Conservation (phyloP, 2,888 invertebrate genomes). For the Macrosoma leucophasiata region DNA sequence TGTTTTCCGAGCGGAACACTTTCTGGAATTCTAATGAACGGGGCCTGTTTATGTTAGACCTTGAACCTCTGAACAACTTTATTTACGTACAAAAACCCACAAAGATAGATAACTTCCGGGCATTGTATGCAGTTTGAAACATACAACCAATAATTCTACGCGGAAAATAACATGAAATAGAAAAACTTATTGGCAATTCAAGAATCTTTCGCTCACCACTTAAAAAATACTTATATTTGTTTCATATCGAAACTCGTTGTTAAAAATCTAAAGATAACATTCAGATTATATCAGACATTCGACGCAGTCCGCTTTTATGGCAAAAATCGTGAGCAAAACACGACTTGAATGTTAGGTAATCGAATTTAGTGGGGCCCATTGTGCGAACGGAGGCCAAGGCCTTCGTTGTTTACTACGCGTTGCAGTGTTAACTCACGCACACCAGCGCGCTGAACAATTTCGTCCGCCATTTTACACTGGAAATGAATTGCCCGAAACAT, state of each 20-base stretch:
- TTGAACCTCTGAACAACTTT: slow-evolving; percentile 19
- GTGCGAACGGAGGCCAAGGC: slow-evolving; percentile 66
- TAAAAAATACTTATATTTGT: too few relatives aligned
- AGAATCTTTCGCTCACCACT: too few relatives aligned
- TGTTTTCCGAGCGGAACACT: slow-evolving; percentile 30
- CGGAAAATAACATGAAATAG: background rate
- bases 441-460: too few relatives aligned
- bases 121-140: slow-evolving; percentile 22
- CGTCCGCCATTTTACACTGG: too few relatives aligned
- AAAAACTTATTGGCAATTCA: too few relatives aligned
- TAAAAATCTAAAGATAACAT: too few relatives aligned
- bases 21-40: slow-evolving; percentile 32
- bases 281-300: too few relatives aligned
- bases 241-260: too few relatives aligned
- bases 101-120: slow-evolving; percentile 24
- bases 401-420: slow-evolving; percentile 63
- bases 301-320: too few relatives aligned
- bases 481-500: too few relatives aligned
- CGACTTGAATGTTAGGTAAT: slow-evolving; percentile 54
- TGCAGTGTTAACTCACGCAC: too few relatives aligned
- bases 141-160: too few relatives aligned
- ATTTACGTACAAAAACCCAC: slow-evolving; percentile 15
- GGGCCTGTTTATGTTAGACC: slow-evolving; percentile 20
- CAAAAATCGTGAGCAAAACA: slow-evolving; percentile 63
- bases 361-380: slow-evolving; percentile 67